These are phyloP conservation scores for Echiichthys vipera DNA, from an alignment of 2,797 vertebrate species.

Conservation along the genomic window DNA sequence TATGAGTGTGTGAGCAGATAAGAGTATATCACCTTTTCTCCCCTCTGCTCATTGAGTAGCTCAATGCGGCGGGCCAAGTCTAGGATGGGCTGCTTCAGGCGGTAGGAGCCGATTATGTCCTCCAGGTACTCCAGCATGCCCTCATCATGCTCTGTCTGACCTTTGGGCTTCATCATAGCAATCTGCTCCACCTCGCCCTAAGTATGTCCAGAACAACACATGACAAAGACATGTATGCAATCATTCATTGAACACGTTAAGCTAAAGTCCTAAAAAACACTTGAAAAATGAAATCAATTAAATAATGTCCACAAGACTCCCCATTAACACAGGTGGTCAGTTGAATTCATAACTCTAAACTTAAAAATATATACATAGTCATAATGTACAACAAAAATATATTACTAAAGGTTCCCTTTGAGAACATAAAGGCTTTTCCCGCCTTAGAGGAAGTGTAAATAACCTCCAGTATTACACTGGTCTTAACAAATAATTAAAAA, in stretches of 20 bases:
- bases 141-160: slow-evolving; percentile 95
- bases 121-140: slow-evolving; percentile 98
- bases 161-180: slow-evolving; percentile 98
- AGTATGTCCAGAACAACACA: slow-evolving; percentile 41
- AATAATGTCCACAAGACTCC: background rate
- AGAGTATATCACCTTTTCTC: slow-evolving; percentile 90
- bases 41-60: slow-evolving; percentile 92
- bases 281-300: background rate
- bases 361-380: background rate
- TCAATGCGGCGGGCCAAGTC: slow-evolving; percentile 89
- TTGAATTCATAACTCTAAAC: slow-evolving; percentile 2
- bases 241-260: slow-evolving; percentile 14
- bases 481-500: background rate
- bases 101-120: slow-evolving; percentile 95
- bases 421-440: background rate
- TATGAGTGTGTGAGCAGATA: slow-evolving; percentile 36
- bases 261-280: background rate
- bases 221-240: slow-evolving; percentile 37
- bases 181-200: slow-evolving; percentile 99
- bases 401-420: background rate
- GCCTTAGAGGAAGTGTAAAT: slow-evolving; percentile 1
- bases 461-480: background rate
- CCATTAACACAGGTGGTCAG: background rate
- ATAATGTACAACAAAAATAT: background rate
- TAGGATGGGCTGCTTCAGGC: slow-evolving; percentile 93